Percentiles rank a stretch among this genome's conserved stretches.
Conservation (phyloP, 2,113 vertebrate species). For the Atherinomorus stipes region DNA sequence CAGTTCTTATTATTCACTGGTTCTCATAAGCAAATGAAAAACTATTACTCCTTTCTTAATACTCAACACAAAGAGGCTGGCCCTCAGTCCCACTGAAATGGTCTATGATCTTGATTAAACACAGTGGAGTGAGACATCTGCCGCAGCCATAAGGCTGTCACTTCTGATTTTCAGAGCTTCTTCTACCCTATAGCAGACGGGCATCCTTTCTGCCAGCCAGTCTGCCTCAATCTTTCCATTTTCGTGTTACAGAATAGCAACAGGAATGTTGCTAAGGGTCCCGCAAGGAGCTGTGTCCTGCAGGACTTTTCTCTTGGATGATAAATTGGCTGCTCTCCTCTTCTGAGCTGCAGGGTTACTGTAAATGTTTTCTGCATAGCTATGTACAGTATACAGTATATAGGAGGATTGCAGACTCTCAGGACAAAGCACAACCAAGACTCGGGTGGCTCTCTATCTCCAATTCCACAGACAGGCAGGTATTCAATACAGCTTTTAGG, state of each 20-base stretch:
- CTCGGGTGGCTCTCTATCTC: neutral
- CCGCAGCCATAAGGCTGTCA: constrained; percentile 58
- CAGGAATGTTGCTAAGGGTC: constrained; percentile 11
- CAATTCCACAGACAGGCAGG: neutral
- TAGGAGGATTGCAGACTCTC: neutral
- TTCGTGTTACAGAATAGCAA: neutral
- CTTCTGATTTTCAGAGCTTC: constrained; percentile 44
- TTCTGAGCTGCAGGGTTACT: constrained; percentile 2
- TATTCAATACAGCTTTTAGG: constrained; percentile 11
- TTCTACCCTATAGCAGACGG: constrained; percentile 26
- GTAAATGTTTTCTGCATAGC: neutral
- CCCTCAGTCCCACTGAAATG: constrained; percentile 25
- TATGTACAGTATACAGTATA: neutral
- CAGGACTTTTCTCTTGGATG: constrained; percentile 11
- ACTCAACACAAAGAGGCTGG: constrained; percentile 17
- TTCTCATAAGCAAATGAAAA: neutral
- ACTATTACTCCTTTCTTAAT: constrained; percentile 13
- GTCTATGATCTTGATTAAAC: constrained; percentile 47
- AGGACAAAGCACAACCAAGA: neutral
- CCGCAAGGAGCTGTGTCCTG: constrained; percentile 1
- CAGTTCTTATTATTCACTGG: constrained; percentile 20
- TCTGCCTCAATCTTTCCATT: constrained; percentile 9
- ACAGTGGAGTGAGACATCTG: constrained; percentile 58
- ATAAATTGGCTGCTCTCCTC: constrained; percentile 7
- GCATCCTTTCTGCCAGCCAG: constrained; percentile 14